A percentile compares a stretch with the other conserved stretches of the same genome.
These are phyloP conservation scores for Drepana arcuata DNA, from an alignment of 1,140 invertebrate species.

Conservation along the genomic window DNA sequence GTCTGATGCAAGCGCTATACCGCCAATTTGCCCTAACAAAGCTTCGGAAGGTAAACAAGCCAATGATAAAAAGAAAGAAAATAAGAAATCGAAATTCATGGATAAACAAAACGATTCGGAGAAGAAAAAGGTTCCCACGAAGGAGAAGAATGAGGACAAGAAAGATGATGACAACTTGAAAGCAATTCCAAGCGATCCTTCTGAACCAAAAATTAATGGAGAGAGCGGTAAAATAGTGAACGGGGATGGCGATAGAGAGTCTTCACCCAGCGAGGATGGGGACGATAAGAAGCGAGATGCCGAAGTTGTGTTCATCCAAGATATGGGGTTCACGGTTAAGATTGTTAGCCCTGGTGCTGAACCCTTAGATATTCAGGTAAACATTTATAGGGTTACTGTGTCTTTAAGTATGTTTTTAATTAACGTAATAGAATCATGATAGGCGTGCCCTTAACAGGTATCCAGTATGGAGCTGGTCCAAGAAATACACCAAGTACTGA, in stretches of 20 bases:
- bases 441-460: slow-evolving; percentile 74
- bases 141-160: slow-evolving; percentile 29
- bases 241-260: slow-evolving; percentile 59
- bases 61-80: slow-evolving; percentile 46
- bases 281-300: slow-evolving; percentile 78
- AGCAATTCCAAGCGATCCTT: slow-evolving; percentile 17
- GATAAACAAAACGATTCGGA: slow-evolving; percentile 41
- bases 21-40: slow-evolving; percentile 23
- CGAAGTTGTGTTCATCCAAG: slow-evolving; percentile 93
- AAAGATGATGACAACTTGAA: slow-evolving; percentile 25
- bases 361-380: slow-evolving; percentile 91
- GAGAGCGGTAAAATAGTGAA: slow-evolving; percentile 43
- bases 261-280: slow-evolving; percentile 71
- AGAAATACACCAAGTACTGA: slow-evolving; percentile 97
- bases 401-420: slow-evolving; percentile 2
- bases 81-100: slow-evolving; percentile 35
- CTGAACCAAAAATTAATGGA: slow-evolving; percentile 34
- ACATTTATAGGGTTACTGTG: slow-evolving; percentile 4
- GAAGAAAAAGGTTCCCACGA: slow-evolving; percentile 26
- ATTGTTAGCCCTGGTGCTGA: slow-evolving; percentile 92
- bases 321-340: slow-evolving; percentile 94
- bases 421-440: too few relatives aligned
- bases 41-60: slow-evolving; percentile 27
- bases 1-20: slow-evolving; percentile 31
- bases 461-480: slow-evolving; percentile 98